A percentile compares a stretch with the other conserved stretches of the same genome.
phyloP scores from a whole-genome alignment of 2,113 vertebrate species.

The Scolopax mira region DNA sequence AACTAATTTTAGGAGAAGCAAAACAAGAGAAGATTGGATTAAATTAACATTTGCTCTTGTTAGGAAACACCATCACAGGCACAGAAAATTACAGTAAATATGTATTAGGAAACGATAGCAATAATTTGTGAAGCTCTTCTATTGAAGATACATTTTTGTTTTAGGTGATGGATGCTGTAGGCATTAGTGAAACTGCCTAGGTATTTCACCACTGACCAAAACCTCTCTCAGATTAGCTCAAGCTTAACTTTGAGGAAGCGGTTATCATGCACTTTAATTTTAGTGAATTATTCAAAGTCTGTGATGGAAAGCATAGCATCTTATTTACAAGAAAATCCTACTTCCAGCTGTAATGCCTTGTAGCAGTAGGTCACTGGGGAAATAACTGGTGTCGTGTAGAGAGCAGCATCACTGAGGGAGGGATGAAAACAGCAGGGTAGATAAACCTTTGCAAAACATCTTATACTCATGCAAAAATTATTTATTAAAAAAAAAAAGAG shows the following conservation, averaged over 20 bases:
- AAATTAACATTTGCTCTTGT: not conserved
- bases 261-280: not conserved
- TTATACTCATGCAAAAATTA: not conserved
- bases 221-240: not conserved
- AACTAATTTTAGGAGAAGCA: not conserved
- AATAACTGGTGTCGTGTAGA: not conserved
- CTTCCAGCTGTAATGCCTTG: not conserved
- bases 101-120: not conserved
- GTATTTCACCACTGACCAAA: not conserved
- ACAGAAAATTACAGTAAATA: not conserved
- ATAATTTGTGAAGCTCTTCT: not conserved
- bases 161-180: not conserved
- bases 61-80: not conserved
- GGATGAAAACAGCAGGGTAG: not conserved
- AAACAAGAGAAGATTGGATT: not conserved
- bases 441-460: not conserved
- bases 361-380: not conserved
- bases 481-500: not conserved
- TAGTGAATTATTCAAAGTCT: constrained; percentile 25
- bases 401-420: not conserved
- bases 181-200: not conserved
- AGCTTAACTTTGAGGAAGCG: not conserved
- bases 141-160: not conserved
- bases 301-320: not conserved
- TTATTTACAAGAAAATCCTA: constrained; percentile 10